A percentile compares a stretch with the other conserved stretches of the same genome.
Conservation (phyloP, 1,140 invertebrate species). For the Sycobia sp. region DNA sequence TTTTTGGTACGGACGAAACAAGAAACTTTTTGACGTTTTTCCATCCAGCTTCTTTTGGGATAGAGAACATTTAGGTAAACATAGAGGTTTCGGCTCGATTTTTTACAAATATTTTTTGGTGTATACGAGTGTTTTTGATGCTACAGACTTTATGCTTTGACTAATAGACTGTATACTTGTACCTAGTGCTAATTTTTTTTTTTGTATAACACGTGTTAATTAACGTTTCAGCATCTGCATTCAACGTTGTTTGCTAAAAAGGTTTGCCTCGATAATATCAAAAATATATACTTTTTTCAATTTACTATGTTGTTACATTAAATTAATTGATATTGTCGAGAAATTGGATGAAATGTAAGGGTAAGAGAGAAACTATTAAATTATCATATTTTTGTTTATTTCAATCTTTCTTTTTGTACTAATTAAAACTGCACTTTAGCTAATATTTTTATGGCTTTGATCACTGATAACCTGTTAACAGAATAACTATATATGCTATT, state of each 20-base stretch:
- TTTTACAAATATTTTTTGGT: conserved; percentile 16
- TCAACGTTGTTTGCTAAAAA: conserved; percentile 13
- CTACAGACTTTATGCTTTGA: conserved; percentile 4
- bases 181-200: conserved; percentile 14
- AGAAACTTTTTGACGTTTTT: conserved; percentile 18
- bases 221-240: conserved; percentile 26
- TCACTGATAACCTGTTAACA: no score
- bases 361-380: conserved; percentile 3
- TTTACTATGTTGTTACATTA: neutral
- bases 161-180: conserved; percentile 11
- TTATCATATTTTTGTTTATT: neutral
- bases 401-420: neutral
- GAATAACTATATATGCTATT: no score
- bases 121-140: neutral
- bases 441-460: no score
- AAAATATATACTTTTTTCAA: neutral
- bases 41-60: neutral
- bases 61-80: conserved; percentile 16
- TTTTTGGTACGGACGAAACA: conserved; percentile 8
- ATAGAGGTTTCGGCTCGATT: conserved; percentile 19
- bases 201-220: conserved; percentile 25
- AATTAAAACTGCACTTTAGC: no score
- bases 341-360: neutral
- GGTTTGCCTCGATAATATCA: conserved; percentile 24
- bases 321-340: conserved; percentile 19